phyloP scores from a whole-genome alignment of 2,888 invertebrate genomes.

The Cosmopolites sordidus region DNA sequence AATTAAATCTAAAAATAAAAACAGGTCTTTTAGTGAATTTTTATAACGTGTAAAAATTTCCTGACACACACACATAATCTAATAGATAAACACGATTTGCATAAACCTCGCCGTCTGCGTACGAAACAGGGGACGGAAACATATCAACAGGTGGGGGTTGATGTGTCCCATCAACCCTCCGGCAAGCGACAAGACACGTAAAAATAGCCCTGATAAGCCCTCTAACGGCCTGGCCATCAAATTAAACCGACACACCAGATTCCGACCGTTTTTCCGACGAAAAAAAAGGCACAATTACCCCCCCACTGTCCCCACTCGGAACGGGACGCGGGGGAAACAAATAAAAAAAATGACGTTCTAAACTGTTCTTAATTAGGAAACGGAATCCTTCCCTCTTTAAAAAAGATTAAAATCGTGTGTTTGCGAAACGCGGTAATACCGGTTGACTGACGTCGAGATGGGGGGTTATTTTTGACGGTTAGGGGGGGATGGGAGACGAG shows the following conservation, averaged over 20 bases:
- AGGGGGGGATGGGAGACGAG: background rate
- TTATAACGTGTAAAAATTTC: too few relatives aligned
- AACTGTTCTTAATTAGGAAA: conserved; percentile 50
- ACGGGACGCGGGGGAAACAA: background rate
- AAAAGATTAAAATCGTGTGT: conserved; percentile 49
- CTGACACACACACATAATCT: too few relatives aligned
- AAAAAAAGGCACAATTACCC: background rate
- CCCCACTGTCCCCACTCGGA: background rate
- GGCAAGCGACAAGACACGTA: conserved; percentile 7
- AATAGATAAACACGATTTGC: too few relatives aligned
- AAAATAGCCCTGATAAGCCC: conserved; percentile 12
- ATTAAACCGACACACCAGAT: conserved; percentile 6
- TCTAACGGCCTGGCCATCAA: conserved; percentile 12
- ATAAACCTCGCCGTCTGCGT: too few relatives aligned
- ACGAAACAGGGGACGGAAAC: background rate
- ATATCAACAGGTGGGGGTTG: background rate
- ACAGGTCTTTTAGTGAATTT: too few relatives aligned
- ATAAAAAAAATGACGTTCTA: conserved; percentile 48
- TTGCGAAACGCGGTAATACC: conserved; percentile 39
- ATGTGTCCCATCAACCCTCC: background rate
- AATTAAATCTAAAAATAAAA: too few relatives aligned
- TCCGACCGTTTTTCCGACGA: too few relatives aligned
- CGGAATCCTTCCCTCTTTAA: conserved; percentile 48
- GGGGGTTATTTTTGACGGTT: background rate
- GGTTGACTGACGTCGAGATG: background rate